Evolutionary conservation across 2,797 vertebrate genomes (phyloP).

Genomic region (Allenopithecus nigroviridis): DNA sequence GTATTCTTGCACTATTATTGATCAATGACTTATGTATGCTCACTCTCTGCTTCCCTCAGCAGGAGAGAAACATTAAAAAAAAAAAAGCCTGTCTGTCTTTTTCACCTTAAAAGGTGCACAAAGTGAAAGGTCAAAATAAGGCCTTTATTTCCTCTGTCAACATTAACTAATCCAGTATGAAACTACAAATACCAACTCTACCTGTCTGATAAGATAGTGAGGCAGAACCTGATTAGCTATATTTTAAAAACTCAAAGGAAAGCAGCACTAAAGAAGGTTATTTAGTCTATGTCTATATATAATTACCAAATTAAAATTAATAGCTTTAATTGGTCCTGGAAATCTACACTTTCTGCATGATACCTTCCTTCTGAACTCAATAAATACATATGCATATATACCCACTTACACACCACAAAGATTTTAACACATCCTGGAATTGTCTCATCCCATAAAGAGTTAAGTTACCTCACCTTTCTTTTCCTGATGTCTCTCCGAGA

Average conservation of each 20-base stretch:
- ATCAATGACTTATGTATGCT: neutral
- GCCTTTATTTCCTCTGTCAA: neutral
- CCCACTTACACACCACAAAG: neutral
- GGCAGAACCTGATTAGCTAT: neutral
- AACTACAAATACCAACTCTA: neutral
- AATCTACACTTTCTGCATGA: neutral
- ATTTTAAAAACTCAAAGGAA: constrained; percentile 1
- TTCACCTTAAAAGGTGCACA: neutral
- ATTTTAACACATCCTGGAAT: neutral
- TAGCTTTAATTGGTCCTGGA: neutral
- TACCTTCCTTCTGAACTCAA: neutral
- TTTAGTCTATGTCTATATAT: neutral
- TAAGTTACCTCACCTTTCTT: neutral
- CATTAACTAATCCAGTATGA: neutral
- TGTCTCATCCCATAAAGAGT: neutral
- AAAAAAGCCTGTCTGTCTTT: neutral
- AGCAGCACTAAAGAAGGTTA: neutral
- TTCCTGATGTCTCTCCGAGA: neutral
- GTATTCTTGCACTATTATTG: neutral
- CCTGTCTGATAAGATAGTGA: neutral
- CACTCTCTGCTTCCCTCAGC: neutral
- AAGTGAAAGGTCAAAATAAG: neutral
- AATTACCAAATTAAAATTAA: neutral
- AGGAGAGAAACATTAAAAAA: neutral
- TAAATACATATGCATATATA: neutral